phyloP scores from a whole-genome alignment of 2,113 vertebrate species.

The Alligator mississippiensis region DNA sequence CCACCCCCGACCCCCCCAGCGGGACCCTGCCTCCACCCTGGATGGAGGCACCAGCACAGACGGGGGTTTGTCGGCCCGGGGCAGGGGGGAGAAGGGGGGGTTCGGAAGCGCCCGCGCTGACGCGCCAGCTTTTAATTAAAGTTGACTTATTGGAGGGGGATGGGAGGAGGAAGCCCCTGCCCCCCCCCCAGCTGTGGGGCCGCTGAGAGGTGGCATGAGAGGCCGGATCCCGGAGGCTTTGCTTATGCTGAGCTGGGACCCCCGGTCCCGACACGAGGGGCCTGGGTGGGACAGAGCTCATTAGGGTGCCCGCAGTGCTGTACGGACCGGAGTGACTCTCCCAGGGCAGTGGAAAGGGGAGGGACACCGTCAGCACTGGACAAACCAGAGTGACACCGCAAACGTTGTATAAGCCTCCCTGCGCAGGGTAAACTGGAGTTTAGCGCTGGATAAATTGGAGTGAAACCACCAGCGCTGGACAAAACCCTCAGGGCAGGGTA shows the following conservation, averaged over 20 bases:
- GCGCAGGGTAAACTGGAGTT: too few species aligned
- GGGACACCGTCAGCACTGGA: too few species aligned
- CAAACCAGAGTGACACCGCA: background rate
- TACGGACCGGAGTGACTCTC: too few species aligned
- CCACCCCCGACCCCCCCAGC: constrained; percentile 46
- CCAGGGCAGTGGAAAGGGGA: too few species aligned
- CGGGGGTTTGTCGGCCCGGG: constrained; percentile 40
- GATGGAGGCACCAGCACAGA: constrained; percentile 68
- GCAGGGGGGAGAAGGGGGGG: background rate
- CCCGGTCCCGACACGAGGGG: background rate
- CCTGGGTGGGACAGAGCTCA: too few species aligned
- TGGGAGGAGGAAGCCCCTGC: background rate
- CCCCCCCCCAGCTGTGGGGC: background rate
- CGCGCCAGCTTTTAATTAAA: constrained; percentile 65
- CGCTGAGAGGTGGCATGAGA: background rate
- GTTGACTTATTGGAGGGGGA: constrained; percentile 56
- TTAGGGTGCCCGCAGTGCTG: too few species aligned
- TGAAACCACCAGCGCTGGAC: background rate
- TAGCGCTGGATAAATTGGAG: background rate
- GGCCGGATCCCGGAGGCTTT: too few species aligned
- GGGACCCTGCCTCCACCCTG: constrained; percentile 47
- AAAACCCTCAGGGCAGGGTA: background rate
- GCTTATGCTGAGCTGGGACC: background rate
- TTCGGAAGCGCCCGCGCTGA: background rate
- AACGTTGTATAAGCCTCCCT: background rate